Evolutionary conservation across 2,113 vertebrate genomes (phyloP).

Genomic region (Elanoides forficatus): DNA sequence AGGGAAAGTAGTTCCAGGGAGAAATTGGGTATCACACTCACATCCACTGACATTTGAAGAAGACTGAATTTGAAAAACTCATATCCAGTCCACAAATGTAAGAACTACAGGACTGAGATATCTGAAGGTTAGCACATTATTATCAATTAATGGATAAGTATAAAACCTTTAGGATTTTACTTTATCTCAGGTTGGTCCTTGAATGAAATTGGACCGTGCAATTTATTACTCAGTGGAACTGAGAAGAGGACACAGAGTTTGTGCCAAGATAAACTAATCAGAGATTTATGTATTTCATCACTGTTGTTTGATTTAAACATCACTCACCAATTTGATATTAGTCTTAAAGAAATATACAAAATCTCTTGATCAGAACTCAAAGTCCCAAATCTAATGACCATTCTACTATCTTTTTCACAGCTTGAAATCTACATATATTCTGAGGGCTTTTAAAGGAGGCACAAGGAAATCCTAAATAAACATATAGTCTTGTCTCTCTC

Average conservation of each 20-base stretch:
- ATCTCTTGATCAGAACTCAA: background rate
- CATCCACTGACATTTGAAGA: background rate
- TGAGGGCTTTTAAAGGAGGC: background rate
- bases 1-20: background rate
- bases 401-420: background rate
- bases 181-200: background rate
- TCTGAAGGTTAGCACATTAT: background rate
- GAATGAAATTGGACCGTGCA: background rate
- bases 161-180: background rate
- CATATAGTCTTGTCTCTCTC: background rate
- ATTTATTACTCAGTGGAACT: background rate
- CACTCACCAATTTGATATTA: background rate
- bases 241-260: background rate
- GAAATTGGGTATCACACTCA: background rate
- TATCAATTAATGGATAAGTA: background rate
- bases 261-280: background rate
- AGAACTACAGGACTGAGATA: background rate
- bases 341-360: background rate
- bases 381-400: background rate
- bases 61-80: background rate
- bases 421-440: background rate
- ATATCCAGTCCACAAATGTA: background rate
- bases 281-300: background rate
- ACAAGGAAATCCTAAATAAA: background rate
- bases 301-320: background rate